Evolutionary conservation across 2,113 vertebrate genomes (phyloP), one percentile per base, ranked within the genome.

Genomic region (Marmota monax): DNA sequence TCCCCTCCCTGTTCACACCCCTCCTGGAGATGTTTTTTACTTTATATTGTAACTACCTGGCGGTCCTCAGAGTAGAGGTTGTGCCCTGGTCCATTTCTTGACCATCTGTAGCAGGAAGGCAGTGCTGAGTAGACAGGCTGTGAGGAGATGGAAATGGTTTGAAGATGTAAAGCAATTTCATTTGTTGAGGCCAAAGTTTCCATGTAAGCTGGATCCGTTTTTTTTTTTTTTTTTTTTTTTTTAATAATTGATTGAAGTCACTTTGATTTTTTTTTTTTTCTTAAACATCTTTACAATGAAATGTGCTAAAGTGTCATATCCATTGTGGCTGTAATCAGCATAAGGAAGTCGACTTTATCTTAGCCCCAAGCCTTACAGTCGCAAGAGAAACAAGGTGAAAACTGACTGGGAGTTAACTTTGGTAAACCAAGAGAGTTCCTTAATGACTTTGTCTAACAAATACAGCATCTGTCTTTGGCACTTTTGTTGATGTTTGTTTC

Each of bases 101-200:
- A 78, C 70, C 80, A 23, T 2, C 9, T 76, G 53, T 67, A 78
- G 53, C 70, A 58, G 92, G 53, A 29, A 82, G 95, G 73, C 95
- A 37, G 87, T 45, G 18, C 39, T 96, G 77, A 29, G 58, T 29
- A 65, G 37, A 53, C 13, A 63, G 94, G 37, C 93, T 39, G 82
- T 93, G 76, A 80, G 91, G 72, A 63, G 79, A 25, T 34, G 53
- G 74, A 92, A 42, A 13, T 10, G 42, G 84, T 83, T 97, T 96
- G 95, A 96, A 97, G 73, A 85, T 76, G 56, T 87, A 45, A 0
- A 88, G 92, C 95, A 92, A 74, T 97, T 95, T 97, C 88, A 48
- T 92, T 93, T 95, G 97, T 96, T 88, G 96, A 98, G 98, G 98
- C 98, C 97, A 98, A 98, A 98, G 97, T 84, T 97, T 97, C 97